phyloP scores from a whole-genome alignment of 2,888 invertebrate genomes.

The Oxyscelio sp. region DNA sequence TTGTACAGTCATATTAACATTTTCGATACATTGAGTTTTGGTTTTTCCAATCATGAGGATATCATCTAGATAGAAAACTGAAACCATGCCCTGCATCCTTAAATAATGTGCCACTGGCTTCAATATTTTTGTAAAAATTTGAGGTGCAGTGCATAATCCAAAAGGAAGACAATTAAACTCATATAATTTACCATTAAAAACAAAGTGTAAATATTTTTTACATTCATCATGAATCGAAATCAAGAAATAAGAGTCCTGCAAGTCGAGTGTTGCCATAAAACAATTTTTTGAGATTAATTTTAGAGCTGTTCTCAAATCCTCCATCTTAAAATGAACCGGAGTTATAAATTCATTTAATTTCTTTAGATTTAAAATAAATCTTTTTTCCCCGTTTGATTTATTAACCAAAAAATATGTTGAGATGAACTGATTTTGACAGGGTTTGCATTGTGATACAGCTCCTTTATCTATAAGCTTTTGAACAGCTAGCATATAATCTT shows the following conservation, averaged over 20 bases:
- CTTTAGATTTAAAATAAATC: no score
- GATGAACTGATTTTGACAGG: no score
- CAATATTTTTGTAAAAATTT: not conserved
- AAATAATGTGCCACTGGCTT: not conserved
- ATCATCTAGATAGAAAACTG: not conserved
- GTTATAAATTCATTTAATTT: no score
- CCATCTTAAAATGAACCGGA: no score
- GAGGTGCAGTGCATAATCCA: not conserved
- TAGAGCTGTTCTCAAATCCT: no score
- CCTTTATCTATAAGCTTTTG: no score
- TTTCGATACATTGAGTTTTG: not conserved
- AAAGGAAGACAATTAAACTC: slow-evolving; percentile 9
- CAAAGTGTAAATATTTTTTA: slow-evolving; percentile 18
- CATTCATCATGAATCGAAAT: not conserved
- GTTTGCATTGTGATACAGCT: no score
- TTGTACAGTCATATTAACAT: not conserved
- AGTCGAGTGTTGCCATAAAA: not conserved
- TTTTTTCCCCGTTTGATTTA: no score
- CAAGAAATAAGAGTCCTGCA: not conserved
- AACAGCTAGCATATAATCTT: no score
- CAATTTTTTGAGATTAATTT: no score
- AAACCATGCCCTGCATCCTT: not conserved
- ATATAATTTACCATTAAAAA: not conserved
- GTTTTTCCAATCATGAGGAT: not conserved
- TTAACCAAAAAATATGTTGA: no score